Evolutionary conservation across 2,113 vertebrate species (phyloP), one percentile per base, ranked within the genome.

Genomic region (Rhegmatorhina hoffmannsi): DNA sequence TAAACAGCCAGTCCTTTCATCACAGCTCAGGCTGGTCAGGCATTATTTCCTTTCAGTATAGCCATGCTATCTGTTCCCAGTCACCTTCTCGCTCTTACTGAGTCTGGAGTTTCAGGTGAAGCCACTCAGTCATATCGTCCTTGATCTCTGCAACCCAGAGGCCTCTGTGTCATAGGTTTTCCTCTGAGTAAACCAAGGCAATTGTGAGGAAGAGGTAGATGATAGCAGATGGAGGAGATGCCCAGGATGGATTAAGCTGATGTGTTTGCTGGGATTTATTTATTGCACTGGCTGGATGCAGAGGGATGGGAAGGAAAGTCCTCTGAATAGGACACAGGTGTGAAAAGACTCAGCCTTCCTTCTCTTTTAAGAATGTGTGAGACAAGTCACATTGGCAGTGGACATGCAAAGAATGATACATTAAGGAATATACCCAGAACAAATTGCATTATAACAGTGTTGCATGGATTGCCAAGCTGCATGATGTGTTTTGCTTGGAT

Each of bases 391-490:
- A 2, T 13, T 60, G 81, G 12, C 38, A 60, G 18, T 21, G 40
- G 21, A 52, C 31, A 28, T 25, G 38, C 0, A 0, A 80, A 53
- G 21, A 40, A 43, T 40, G 8, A 12, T 58, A 18, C 0, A 2
- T 31, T 49, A 70, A 73, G 25, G 53, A 72, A 31, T 52, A 75
- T 56, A 73, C 3, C 5, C 8, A 9, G 11, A 60, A 66, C 20
- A 64, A 70, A 76, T 64, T 87, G 47, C 34, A 40, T 12, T 25
- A 4, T 31, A n/a, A 47, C 44, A n/a, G 33, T 28, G 33, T 46
- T 94, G 44, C 24, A 59, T 0, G 0, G 49, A 40, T 85, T 44
- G 47, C 77, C 38, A 72, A 72, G 12, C 68, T 67, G 43, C 4
- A 2, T 26, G 33, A n/a, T 28, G 4, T 10, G 62, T 91, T 95